Evolutionary conservation across 37 sponge, comb jelly and placozoan species (phyloP).

Genomic region (Dysidea cf. avara): DNA sequence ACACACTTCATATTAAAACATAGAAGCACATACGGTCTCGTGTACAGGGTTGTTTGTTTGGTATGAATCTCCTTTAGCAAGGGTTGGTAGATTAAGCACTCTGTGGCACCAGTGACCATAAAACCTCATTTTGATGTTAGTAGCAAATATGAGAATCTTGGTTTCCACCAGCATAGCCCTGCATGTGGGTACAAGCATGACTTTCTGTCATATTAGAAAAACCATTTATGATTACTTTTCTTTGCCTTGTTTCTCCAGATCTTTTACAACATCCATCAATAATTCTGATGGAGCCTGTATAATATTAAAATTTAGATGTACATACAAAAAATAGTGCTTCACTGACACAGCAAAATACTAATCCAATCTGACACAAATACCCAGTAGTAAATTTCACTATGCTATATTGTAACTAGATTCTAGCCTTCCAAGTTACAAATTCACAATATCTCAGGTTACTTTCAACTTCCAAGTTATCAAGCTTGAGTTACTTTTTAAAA

Average conservation of each 20-base stretch:
- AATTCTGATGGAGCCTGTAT: constrained; percentile 36
- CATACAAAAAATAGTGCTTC: no score
- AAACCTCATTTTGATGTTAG: constrained; percentile 38
- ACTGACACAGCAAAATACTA: no score
- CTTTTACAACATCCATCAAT: constrained; percentile 24
- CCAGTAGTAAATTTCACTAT: no score
- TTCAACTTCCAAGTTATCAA: no score
- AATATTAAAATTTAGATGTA: no score
- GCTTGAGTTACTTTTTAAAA: no score
- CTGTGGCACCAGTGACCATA: constrained; percentile 59
- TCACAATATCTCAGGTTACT: no score
- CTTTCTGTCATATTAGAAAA: neutral
- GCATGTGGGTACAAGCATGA: no score
- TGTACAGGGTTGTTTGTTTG: constrained; percentile 50
- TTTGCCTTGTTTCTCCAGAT: constrained; percentile 18
- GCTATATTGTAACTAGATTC: no score
- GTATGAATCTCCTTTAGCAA: constrained; percentile 55
- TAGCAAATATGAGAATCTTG: constrained; percentile 37
- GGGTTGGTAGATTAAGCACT: constrained; percentile 43
- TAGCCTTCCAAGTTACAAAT: no score
- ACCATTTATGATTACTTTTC: constrained; percentile 1
- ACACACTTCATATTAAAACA: neutral
- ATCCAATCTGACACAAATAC: no score
- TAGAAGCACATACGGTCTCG: constrained; percentile 30
- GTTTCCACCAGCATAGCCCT: constrained; percentile 39